Evolutionary conservation across 2,113 vertebrate species (phyloP).

Genomic region (Cinclus cinclus): DNA sequence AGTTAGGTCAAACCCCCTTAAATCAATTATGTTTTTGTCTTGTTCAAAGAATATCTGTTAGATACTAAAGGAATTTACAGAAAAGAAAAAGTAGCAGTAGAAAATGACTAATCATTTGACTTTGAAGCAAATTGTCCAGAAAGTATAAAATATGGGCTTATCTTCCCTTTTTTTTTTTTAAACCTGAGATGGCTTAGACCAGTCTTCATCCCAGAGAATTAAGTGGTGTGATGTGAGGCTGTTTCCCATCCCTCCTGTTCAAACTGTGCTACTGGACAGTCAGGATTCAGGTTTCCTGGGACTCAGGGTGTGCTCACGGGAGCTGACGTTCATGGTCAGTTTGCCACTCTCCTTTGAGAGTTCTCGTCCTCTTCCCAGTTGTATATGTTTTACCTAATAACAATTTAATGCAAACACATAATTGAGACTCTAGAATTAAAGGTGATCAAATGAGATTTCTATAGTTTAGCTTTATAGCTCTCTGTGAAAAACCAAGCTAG

Average conservation of each 20-base stretch:
- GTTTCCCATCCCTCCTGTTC: neutral
- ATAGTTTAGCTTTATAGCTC: neutral
- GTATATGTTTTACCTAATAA: neutral
- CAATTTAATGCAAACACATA: neutral
- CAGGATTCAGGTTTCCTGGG: neutral
- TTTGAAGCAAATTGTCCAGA: neutral
- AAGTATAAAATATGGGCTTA: neutral
- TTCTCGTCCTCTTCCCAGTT: neutral
- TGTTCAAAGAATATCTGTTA: neutral
- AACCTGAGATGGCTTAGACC: neutral
- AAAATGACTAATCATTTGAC: neutral
- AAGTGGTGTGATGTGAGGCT: neutral
- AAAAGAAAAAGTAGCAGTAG: neutral
- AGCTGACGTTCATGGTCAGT: neutral
- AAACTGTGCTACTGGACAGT: neutral
- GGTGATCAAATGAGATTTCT: neutral
- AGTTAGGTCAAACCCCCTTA: neutral
- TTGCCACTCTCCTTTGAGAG: neutral
- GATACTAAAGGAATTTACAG: neutral
- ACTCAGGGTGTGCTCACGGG: neutral
- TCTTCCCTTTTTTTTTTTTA: neutral
- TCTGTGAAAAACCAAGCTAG: neutral
- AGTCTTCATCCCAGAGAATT: neutral
- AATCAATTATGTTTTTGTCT: neutral
- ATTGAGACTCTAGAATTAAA: neutral